phyloP scores from a whole-genome alignment of 2,113 vertebrate genomes.

The Phalacrocorax brasilianus region DNA sequence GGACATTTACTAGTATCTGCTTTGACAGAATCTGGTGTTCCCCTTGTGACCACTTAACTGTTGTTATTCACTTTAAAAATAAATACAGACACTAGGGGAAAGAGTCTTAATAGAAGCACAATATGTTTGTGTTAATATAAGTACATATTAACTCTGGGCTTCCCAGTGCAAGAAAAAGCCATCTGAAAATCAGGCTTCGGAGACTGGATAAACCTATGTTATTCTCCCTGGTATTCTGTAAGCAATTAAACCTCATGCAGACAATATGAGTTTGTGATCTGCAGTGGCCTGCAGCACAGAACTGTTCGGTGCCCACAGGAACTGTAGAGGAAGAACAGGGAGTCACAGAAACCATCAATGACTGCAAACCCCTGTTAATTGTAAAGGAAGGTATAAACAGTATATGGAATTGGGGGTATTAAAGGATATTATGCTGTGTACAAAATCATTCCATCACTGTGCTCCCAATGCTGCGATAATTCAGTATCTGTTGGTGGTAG shows the following conservation, averaged over 20 bases:
- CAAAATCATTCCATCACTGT: neutral
- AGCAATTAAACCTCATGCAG: neutral
- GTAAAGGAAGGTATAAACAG: neutral
- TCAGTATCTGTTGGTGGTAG: neutral
- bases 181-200: neutral
- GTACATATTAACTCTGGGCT: neutral
- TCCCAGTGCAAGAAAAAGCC: neutral
- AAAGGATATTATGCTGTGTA: neutral
- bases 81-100: neutral
- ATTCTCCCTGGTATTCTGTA: neutral
- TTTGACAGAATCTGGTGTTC: neutral
- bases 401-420: neutral
- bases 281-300: neutral
- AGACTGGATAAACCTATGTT: neutral
- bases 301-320: neutral
- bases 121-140: neutral
- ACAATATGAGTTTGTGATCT: neutral
- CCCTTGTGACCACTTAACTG: neutral
- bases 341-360: neutral
- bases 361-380: neutral
- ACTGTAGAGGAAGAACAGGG: accelerated
- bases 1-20: neutral
- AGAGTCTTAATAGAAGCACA: constrained; percentile 9
- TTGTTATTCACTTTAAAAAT: neutral
- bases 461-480: neutral